Percentiles rank a stretch among this genome's conserved stretches.
Evolutionary conservation across 2,797 vertebrate species (phyloP).

Genomic region (Enteromius anoplus): DNA sequence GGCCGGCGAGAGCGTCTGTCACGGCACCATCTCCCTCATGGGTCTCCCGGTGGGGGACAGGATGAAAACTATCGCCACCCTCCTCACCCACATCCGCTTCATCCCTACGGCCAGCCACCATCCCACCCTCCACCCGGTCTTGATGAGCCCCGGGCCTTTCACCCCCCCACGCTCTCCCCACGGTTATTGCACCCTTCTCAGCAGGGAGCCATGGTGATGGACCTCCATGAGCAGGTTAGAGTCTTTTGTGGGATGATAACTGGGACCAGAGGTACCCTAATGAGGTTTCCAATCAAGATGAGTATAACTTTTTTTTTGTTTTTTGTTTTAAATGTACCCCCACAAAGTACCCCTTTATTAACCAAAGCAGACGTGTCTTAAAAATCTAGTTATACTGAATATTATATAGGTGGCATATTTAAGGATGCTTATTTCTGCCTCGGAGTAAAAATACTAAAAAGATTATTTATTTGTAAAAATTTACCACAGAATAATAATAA

Average conservation of each 20-base stretch:
- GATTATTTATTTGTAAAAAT: too few relatives aligned
- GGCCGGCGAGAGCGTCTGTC: slow-evolving; percentile 89
- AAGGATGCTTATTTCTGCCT: background rate
- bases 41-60: slow-evolving; percentile 79
- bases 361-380: background rate
- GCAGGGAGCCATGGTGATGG: slow-evolving; percentile 91
- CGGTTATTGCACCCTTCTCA: slow-evolving; percentile 91
- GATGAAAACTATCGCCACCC: slow-evolving; percentile 93
- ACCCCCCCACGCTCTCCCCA: slow-evolving; percentile 89
- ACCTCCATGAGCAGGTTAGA: slow-evolving; percentile 92
- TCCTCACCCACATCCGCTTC: slow-evolving; percentile 68
- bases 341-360: background rate
- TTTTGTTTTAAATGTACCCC: background rate
- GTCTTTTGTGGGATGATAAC: slow-evolving; percentile 3
- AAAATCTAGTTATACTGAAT: background rate
- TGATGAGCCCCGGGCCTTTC: slow-evolving; percentile 94
- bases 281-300: background rate
- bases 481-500: too few relatives aligned
- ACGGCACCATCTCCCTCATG: slow-evolving; percentile 80
- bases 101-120: slow-evolving; percentile 85
- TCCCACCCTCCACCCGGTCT: slow-evolving; percentile 74
- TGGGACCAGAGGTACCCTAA: background rate
- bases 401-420: background rate
- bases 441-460: background rate
- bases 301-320: background rate